Base-by-base conservation (phyloP, 2,113 vertebrate species). In the Microtus montanus region DNA sequence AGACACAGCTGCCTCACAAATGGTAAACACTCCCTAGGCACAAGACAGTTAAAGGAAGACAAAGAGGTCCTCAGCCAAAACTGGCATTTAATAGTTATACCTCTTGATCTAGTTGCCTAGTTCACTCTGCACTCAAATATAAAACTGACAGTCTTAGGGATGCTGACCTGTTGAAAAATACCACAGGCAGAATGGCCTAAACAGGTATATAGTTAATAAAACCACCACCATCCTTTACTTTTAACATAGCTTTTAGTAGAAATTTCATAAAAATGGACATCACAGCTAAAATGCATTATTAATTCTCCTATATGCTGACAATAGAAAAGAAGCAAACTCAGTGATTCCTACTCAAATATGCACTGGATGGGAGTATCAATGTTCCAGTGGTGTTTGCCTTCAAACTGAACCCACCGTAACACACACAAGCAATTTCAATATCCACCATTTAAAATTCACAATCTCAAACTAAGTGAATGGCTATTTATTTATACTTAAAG, bases 241-340 rank as follows among this genome's bases (percentile, higher is more conserved):
- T 98, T 98, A 98, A 98, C 98, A 98, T 98, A 98, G 98, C 98
- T 98, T 97, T 98, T 97, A 94, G 98, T 98, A 98, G 95, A 98
- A 98, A 98, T 98, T 97, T 98, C 97, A 97, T 98, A 98, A 98
- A 98, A 98, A 97, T 96, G 98, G 98, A 98, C 96, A 97, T 98
- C 97, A 97, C 95, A 98, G 95, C 98, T 98, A 98, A 96, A 97
- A 97, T 93, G 96, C 95, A 92, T 98, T 97, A 97, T 98, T 97
- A 97, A 96, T 97, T 98, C 94, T 97, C 98, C 95, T 97, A 97
- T 96, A 95, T 96, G 96, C 97, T 98, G 97, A 96, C 92, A 95
- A 97, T 2, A 97, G 96, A 97, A 98, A 98, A 98, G 90, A 97
- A 94, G 95, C 85, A 90, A 92, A 95, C 54, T 97, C 82, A 8